Evolutionary conservation across 2,888 invertebrate genomes (phyloP), one percentile per base, ranked within the genome.

Genomic region (Maniola hyperantus): DNA sequence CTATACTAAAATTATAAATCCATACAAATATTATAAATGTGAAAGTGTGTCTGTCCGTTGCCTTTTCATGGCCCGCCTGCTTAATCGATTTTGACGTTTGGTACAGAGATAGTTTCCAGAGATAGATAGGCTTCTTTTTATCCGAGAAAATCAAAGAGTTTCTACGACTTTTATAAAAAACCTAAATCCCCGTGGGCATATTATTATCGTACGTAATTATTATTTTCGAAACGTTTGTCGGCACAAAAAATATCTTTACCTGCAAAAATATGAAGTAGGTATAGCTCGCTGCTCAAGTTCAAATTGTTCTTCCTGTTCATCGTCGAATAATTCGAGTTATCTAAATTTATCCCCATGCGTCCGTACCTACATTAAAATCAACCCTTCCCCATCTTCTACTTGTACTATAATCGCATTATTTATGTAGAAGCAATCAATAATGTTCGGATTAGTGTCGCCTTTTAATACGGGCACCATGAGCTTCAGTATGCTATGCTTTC

Each of bases 401-500:
- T 60, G 77, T 71, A 67, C 77, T 72, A 77, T 88, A 89, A 89
- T 88, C 87, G 85, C 78, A 88, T 89, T 89, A 85, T 77, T 77
- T 77, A 77, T 79, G 79, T 80, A 78, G 80, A 67, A 67, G 71
- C 71, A 83, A 84, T 85, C 84, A 82, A 85, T 85, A 84, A 77
- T 75, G 76, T 80, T 80, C 77, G 84, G 83, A 85, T 85, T 83
- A 84, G 73, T 78, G 80, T 78, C 77, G 68, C 65, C 51, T 64
- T 62, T 67, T 48, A 60, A 34, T 51, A 57, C 7, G 33, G 42
- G 57, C 57, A 18, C 57, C 46, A 58, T 44, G 50, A 44, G 39
- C 44, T 57, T 65, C 44, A 50, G 34, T 48, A 33, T 54, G 64
- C 63, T 39, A 66, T 61, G 61, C 65, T 65, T 66, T 61, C 44